Evolutionary conservation across 2,113 vertebrate genomes (phyloP).

Genomic region (Pangasianodon gigas): DNA sequence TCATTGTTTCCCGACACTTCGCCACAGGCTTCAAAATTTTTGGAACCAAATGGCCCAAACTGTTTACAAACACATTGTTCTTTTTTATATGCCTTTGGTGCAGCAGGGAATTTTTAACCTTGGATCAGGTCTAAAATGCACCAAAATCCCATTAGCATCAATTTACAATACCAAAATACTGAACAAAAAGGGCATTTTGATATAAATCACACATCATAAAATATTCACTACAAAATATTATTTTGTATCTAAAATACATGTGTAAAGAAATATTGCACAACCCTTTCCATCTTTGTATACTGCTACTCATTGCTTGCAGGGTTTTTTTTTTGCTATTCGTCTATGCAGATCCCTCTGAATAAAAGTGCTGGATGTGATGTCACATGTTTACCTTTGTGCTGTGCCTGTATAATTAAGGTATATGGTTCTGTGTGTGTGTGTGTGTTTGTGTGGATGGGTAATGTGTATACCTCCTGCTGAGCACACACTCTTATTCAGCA

Average conservation of each 20-base stretch:
- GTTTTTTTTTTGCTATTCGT: background rate
- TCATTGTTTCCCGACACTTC: background rate
- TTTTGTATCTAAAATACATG: background rate
- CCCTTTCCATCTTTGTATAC: background rate
- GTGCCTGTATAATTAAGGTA: slow-evolving; percentile 37
- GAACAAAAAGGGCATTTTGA: background rate
- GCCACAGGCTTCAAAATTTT: background rate
- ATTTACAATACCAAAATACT: background rate
- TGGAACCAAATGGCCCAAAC: background rate
- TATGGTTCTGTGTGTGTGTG: slow-evolving; percentile 25
- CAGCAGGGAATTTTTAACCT: background rate
- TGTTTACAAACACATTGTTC: background rate
- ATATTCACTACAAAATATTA: background rate
- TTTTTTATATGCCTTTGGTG: background rate
- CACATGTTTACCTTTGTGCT: slow-evolving; percentile 27
- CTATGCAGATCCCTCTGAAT: background rate
- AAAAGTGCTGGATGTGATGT: slow-evolving; percentile 1
- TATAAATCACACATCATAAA: background rate
- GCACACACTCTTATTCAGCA: slow-evolving; percentile 28
- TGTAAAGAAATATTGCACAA: background rate
- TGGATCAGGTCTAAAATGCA: background rate
- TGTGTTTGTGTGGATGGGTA: slow-evolving; percentile 43
- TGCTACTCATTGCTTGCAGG: background rate
- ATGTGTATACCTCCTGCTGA: slow-evolving; percentile 24
- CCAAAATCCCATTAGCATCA: background rate